These are phyloP conservation scores for Sula dactylatra DNA, from an alignment of 2,113 vertebrate genomes.

Conservation along the genomic window DNA sequence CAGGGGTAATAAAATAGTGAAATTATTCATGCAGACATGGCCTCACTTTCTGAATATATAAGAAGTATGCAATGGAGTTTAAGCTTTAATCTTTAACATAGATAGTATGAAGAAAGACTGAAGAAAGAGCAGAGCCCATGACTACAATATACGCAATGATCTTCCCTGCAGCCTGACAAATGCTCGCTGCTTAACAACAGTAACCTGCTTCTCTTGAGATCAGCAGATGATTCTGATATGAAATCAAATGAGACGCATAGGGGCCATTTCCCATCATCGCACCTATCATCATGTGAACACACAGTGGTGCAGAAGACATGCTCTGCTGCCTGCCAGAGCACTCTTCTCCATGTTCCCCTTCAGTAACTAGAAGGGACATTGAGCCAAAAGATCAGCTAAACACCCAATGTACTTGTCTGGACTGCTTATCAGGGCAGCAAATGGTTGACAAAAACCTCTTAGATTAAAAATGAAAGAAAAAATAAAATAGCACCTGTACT, in stretches of 20 bases:
- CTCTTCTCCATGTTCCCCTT: background rate
- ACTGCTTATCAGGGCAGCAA: background rate
- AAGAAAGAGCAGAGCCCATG: background rate
- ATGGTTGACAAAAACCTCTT: background rate
- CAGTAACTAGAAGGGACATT: background rate
- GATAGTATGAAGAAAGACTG: background rate
- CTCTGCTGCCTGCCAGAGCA: background rate
- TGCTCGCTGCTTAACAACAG: background rate
- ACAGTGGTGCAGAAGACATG: background rate
- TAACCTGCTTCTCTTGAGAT: background rate
- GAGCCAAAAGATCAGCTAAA: background rate
- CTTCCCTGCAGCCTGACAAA: background rate
- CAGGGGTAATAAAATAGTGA: background rate
- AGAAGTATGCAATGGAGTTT: background rate
- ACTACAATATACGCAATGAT: background rate
- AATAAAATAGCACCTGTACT: background rate
- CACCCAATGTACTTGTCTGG: accelerated
- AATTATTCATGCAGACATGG: background rate
- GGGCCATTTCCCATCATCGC: background rate
- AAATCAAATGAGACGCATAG: background rate
- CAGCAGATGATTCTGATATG: background rate
- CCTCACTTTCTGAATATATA: background rate
- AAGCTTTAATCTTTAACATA: background rate
- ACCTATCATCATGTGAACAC: background rate
- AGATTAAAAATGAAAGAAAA: background rate